Evolutionary conservation across 2,888 invertebrate genomes (phyloP), one percentile per base, ranked within the genome.

Genomic region (Anthoptus insignis): DNA sequence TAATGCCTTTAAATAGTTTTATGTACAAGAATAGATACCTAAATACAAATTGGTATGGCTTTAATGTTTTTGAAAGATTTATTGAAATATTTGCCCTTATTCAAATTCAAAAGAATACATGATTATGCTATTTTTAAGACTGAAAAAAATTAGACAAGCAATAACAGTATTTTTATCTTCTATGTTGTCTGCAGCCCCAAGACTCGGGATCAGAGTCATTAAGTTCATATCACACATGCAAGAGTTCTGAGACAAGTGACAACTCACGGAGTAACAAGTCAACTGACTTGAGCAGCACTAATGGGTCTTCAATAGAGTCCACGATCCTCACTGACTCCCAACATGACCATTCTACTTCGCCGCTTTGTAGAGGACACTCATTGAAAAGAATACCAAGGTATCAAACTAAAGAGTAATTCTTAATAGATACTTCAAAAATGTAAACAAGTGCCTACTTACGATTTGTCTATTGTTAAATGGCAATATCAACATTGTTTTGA

Each of bases 291-390:
- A 95, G 95, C 49, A 94, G 94, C 65, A 83, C 79, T 39, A 86
- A 84, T 71, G 86, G 83, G 0, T 91, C 88, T 0, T 86, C 91
- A 6, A 70, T 88, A 32, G 88, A 94, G 71, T 94, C 94, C 24
- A 89, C 94, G 49, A 73, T 82, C 3, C 70, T 85, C 13, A 83
- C 84, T 21, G 92, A 94, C 73, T 87, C 93, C 1, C 94, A 94
- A 65, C 91, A 92, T 70, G 94, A 94, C 73, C 91, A 94, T 57
- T 94, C 94, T 4, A 93, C 94, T 69, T 95, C 90, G 72, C 95
- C 90, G 76, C 83, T 94, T 4, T 94, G 94, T 75, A 93, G 95
- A 83, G 87, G 91, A 21, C 89, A 91, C 59, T 87, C 93, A 22
- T 78, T 93, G 57, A 93, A 92, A 69, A 86, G 91, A 71, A 91